A percentile compares a stretch with the other conserved stretches of the same genome.
Conservation (phyloP, 1,140 invertebrate species). For the Leptoteleia sp. region DNA sequence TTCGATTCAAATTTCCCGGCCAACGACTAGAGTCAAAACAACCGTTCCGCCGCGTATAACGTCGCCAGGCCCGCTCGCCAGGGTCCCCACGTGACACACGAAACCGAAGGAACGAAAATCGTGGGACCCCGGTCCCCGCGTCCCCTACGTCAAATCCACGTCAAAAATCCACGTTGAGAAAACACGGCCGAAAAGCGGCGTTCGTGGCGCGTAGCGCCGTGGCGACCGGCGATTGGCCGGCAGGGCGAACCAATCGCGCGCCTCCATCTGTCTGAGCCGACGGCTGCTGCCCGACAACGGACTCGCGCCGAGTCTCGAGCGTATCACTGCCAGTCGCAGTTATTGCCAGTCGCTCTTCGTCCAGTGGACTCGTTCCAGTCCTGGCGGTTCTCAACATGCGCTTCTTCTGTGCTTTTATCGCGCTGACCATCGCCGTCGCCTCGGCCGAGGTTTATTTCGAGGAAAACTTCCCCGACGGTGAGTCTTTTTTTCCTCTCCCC, state of each 20-base stretch:
- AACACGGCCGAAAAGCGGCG: neutral
- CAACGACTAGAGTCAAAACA: neutral
- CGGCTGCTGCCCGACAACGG: slow-evolving; percentile 27
- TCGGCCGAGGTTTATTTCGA: slow-evolving; percentile 85
- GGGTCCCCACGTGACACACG: neutral
- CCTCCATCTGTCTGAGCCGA: slow-evolving; percentile 40
- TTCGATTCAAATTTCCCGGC: neutral
- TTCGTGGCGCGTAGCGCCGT: slow-evolving; percentile 19
- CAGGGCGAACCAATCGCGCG: slow-evolving; percentile 15
- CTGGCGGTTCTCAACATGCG: slow-evolving; percentile 81
- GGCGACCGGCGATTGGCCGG: slow-evolving; percentile 23
- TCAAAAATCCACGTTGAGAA: neutral
- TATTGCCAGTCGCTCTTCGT: slow-evolving; percentile 67
- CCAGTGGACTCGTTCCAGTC: slow-evolving; percentile 66
- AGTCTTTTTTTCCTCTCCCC: slow-evolving; percentile 70
- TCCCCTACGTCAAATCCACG: neutral
- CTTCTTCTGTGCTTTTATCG: slow-evolving; percentile 79
- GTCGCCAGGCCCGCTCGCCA: neutral
- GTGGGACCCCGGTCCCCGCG: neutral
- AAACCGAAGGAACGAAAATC: neutral
- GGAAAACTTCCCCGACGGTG: slow-evolving; percentile 89
- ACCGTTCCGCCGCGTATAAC: neutral
- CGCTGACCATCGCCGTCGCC: slow-evolving; percentile 78
- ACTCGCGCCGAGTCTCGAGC: neutral
- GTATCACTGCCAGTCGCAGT: slow-evolving; percentile 27